Conservation (phyloP, 2,113 vertebrate genomes). For the Isurus oxyrinchus region DNA sequence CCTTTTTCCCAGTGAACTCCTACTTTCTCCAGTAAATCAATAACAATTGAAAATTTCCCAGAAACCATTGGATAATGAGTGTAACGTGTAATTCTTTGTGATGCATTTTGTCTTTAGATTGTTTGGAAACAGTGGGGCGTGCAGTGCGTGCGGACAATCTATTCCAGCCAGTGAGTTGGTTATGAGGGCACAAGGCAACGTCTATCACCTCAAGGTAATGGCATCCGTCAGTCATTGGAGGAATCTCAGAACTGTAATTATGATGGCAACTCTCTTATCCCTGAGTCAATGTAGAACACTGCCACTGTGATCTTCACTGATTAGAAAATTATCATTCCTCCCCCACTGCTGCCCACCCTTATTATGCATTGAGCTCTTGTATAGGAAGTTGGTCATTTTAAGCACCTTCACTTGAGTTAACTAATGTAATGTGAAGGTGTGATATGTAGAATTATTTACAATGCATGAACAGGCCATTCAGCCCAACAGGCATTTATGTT, state of each 20-base stretch:
- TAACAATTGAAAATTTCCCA: neutral
- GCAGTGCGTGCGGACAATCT: conserved; percentile 96
- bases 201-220: conserved; percentile 98
- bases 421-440: neutral
- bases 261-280: too few relatives aligned
- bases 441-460: neutral
- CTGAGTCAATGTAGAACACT: neutral
- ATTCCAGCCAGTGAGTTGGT: conserved; percentile 97
- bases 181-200: conserved; percentile 98
- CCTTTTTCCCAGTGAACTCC: neutral
- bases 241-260: conserved; percentile 34
- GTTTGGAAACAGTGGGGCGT: conserved; percentile 97
- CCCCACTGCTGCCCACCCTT: neutral
- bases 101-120: conserved; percentile 67
- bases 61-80: neutral
- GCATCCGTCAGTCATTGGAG: conserved; percentile 12
- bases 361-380: neutral
- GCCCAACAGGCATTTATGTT: neutral
- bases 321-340: neutral
- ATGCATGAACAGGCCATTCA: neutral
- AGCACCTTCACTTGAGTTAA: neutral
- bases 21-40: neutral
- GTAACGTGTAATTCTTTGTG: neutral
- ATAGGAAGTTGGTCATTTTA: neutral
- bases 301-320: neutral